These are phyloP conservation scores for Hozukius guyotensis DNA, from an alignment of 2,797 vertebrate species.

Conservation along the genomic window DNA sequence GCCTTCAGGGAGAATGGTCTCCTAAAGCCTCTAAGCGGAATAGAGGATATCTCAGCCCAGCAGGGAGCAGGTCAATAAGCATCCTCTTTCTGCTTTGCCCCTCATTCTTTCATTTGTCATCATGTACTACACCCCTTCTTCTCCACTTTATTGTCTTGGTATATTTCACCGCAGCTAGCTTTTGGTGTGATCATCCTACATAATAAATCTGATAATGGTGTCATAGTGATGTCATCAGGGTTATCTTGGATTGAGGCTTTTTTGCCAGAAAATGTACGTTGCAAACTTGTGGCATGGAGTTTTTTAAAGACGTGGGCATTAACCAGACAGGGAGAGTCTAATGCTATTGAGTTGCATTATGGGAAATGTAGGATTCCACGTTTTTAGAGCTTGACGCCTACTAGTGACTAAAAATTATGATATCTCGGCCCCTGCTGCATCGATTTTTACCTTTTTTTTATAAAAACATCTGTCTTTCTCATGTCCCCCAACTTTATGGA, in stretches of 20 bases:
- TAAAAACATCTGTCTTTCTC: neutral
- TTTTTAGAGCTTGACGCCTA: no score
- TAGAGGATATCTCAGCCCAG: slow-evolving; percentile 88
- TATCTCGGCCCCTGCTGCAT: accelerated
- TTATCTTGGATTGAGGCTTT: neutral
- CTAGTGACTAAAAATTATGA: neutral
- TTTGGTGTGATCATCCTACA: neutral
- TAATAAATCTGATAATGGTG: no score
- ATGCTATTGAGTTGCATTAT: neutral
- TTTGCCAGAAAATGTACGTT: no score
- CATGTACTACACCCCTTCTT: neutral
- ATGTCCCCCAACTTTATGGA: neutral
- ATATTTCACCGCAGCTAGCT: neutral
- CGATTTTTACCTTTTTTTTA: neutral
- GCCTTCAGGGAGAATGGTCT: slow-evolving; percentile 93
- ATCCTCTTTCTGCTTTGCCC: neutral
- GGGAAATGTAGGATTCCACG: neutral
- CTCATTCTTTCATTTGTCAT: neutral
- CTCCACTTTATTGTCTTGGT: neutral
- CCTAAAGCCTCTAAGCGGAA: slow-evolving; percentile 84
- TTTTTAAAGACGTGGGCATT: neutral
- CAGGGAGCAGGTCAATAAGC: slow-evolving; percentile 87
- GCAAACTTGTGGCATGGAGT: neutral
- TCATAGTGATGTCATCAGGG: neutral
- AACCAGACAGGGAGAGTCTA: neutral